Evolutionary conservation across 2,888 invertebrate genomes (phyloP).

Genomic region (Sphecodes monilicornis): DNA sequence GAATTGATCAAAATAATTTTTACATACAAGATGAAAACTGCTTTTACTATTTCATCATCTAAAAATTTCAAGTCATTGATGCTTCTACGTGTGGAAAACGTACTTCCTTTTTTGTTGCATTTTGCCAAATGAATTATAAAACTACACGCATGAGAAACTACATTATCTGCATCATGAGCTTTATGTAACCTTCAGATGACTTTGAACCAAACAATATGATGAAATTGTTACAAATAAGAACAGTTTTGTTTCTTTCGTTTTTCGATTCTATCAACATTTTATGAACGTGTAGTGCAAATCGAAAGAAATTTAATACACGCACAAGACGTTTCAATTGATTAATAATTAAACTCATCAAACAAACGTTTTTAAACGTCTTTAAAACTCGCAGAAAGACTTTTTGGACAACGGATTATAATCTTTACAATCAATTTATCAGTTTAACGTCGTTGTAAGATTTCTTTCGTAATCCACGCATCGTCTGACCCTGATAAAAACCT

Average conservation of each 20-base stretch:
- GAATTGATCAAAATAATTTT: too few species aligned
- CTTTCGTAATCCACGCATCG: neutral
- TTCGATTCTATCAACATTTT: neutral
- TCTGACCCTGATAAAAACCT: constrained; percentile 14
- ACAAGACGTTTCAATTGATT: neutral
- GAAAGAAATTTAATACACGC: neutral
- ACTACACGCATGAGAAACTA: too few species aligned
- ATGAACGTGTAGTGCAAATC: neutral
- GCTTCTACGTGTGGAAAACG: too few species aligned
- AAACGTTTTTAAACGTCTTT: neutral
- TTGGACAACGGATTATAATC: neutral
- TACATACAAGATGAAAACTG: too few species aligned
- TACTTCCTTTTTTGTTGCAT: too few species aligned
- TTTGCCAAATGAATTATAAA: too few species aligned
- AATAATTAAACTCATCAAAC: too few species aligned
- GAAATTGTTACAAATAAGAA: neutral
- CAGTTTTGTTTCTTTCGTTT: neutral
- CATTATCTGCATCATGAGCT: neutral
- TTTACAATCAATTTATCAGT: neutral
- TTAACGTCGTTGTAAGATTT: neutral
- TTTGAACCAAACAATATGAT: neutral
- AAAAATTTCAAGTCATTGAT: neutral
- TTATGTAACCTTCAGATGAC: neutral
- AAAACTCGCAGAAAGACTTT: neutral
- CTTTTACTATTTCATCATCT: neutral